Evolutionary conservation across 2,113 vertebrate genomes (phyloP).

Genomic region (Potamarius usumacintae): DNA sequence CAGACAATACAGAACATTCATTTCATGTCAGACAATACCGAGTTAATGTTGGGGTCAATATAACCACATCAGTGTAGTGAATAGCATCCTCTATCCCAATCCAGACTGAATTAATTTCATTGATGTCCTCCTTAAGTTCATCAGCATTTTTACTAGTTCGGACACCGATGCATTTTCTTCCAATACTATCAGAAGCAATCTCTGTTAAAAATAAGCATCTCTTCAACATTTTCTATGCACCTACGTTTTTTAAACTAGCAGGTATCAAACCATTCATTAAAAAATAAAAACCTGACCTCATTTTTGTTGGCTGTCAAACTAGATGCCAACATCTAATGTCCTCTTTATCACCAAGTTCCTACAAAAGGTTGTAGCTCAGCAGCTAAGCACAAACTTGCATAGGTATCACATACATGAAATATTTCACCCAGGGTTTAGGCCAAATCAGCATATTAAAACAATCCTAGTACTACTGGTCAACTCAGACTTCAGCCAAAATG

Average conservation of each 20-base stretch:
- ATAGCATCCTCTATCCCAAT: background rate
- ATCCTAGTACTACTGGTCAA: background rate
- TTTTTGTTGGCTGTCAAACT: background rate
- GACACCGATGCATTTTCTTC: background rate
- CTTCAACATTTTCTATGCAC: background rate
- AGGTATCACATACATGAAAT: background rate
- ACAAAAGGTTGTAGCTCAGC: too few relatives aligned
- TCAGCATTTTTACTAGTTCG: background rate
- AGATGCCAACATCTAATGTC: background rate
- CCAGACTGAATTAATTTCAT: background rate
- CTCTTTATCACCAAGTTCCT: background rate
- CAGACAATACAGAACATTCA: background rate
- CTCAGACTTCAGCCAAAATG: too few relatives aligned
- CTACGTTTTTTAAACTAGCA: background rate
- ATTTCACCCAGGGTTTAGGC: background rate
- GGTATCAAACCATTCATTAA: background rate
- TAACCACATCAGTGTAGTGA: background rate
- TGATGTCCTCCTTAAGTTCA: background rate
- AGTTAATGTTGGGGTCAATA: background rate
- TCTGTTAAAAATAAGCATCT: background rate
- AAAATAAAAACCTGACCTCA: background rate
- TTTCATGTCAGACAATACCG: background rate
- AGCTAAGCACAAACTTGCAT: too few relatives aligned
- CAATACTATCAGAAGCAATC: background rate
- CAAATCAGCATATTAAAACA: background rate